Evolutionary conservation across 2,888 invertebrate species (phyloP).

Genomic region (Pelosia muscerda): DNA sequence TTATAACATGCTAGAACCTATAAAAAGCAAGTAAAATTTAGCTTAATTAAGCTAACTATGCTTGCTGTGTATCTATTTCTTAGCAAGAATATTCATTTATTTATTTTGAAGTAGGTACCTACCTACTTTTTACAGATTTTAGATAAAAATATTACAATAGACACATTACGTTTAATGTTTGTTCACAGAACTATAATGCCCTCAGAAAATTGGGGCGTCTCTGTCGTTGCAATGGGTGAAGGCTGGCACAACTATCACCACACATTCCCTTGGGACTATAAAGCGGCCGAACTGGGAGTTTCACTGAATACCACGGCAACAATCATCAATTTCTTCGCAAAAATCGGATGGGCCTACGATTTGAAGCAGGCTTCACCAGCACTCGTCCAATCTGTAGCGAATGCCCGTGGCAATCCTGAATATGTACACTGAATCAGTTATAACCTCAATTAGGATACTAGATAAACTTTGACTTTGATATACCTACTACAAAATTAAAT

Average conservation of each 20-base stretch:
- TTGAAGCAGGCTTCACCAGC: conserved; percentile 88
- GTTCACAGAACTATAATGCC: conserved; percentile 91
- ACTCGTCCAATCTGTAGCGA: conserved; percentile 80
- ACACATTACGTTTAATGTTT: neutral
- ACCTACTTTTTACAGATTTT: too few species aligned
- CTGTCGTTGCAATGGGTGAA: conserved; percentile 92
- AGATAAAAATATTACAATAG: neutral
- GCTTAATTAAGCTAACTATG: too few species aligned
- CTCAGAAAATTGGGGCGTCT: conserved; percentile 91
- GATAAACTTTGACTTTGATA: neutral
- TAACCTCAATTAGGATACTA: neutral
- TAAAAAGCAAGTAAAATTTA: too few species aligned
- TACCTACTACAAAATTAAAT: neutral
- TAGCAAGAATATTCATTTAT: too few species aligned
- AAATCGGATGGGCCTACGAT: conserved; percentile 93
- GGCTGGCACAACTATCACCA: conserved; percentile 97
- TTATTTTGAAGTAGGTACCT: too few species aligned
- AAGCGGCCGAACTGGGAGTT: conserved; percentile 93
- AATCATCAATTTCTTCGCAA: conserved; percentile 90
- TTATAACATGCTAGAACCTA: too few species aligned
- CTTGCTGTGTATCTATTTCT: too few species aligned
- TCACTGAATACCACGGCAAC: conserved; percentile 90
- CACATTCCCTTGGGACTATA: conserved; percentile 94
- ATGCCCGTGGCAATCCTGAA: conserved; percentile 81
- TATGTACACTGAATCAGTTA: conserved; percentile 11